Conservation (phyloP, 2,888 invertebrate genomes). For the Hypselothyrea guttata region DNA sequence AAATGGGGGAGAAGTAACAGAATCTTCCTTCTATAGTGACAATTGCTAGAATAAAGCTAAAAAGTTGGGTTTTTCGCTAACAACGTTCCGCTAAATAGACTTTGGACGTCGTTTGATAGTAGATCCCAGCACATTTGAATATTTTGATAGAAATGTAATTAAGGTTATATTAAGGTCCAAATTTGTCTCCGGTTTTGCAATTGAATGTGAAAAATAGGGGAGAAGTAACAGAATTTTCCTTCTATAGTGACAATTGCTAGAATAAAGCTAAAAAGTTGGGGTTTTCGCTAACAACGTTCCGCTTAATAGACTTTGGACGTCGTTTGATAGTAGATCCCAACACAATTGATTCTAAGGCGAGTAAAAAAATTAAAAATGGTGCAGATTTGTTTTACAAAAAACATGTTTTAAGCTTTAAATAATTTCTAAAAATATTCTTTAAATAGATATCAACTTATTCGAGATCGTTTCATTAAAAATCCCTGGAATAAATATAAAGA, state of each 20-base stretch:
- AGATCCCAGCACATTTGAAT: slow-evolving; percentile 49
- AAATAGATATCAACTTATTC: too few relatives aligned
- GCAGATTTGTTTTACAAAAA: too few relatives aligned
- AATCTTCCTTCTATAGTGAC: slow-evolving; percentile 6
- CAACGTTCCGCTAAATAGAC: slow-evolving; percentile 40
- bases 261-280: slow-evolving; percentile 44
- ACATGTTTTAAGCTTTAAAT: too few relatives aligned
- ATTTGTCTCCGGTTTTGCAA: slow-evolving; percentile 19
- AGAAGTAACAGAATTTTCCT: slow-evolving; percentile 13
- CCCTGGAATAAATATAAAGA: too few relatives aligned
- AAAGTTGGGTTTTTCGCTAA: slow-evolving; percentile 68
- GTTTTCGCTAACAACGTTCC: slow-evolving; percentile 68
- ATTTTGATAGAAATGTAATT: not conserved
- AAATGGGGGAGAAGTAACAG: slow-evolving; percentile 7
- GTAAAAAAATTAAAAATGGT: too few relatives aligned
- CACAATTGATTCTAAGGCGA: slow-evolving; percentile 23
- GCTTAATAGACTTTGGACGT: slow-evolving; percentile 25
- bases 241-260: slow-evolving; percentile 30
- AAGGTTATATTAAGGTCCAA: too few relatives aligned
- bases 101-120: slow-evolving; percentile 53
- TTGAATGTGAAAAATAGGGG: slow-evolving; percentile 2
- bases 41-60: slow-evolving; percentile 41
- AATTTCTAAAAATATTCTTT: too few relatives aligned
- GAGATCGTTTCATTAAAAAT: too few relatives aligned
- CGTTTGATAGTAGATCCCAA: slow-evolving; percentile 61